Percentiles rank a stretch among this genome's conserved stretches.
These are phyloP conservation scores for Saturnia japonica DNA, from an alignment of 2,888 invertebrate species.

Conservation along the genomic window DNA sequence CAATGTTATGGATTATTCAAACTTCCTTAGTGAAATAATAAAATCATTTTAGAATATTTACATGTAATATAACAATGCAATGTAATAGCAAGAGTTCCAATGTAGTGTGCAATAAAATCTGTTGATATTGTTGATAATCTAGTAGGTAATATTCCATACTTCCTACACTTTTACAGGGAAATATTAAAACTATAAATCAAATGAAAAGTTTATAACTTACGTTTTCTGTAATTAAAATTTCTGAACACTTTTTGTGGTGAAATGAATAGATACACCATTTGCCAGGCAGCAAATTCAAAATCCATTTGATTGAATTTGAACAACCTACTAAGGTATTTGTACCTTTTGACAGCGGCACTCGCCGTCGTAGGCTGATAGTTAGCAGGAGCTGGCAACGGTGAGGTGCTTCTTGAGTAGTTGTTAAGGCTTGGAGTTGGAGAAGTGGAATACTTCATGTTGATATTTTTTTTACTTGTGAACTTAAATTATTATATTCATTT, in stretches of 20 bases:
- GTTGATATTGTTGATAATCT: background rate
- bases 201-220: constrained; percentile 79
- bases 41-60: too few species aligned
- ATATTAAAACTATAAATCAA: background rate
- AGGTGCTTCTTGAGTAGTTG: constrained; percentile 81
- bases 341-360: constrained; percentile 93
- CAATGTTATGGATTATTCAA: too few species aligned
- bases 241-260: constrained; percentile 98
- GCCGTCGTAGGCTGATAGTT: constrained; percentile 85
- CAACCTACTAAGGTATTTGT: constrained; percentile 91
- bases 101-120: background rate
- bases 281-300: constrained; percentile 99
- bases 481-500: background rate
- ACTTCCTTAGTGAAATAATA: too few species aligned
- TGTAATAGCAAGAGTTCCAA: too few species aligned
- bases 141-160: background rate
- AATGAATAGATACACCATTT: constrained; percentile 97
- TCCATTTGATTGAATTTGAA: constrained; percentile 99
- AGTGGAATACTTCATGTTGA: constrained; percentile 83
- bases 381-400: constrained; percentile 86
- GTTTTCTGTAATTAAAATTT: constrained; percentile 98
- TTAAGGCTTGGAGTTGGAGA: constrained; percentile 78
- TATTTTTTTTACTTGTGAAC: background rate
- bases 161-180: background rate
- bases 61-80: too few species aligned